Base-by-base conservation (phyloP, 2,113 vertebrate species). In the Apteryx mantelli region DNA sequence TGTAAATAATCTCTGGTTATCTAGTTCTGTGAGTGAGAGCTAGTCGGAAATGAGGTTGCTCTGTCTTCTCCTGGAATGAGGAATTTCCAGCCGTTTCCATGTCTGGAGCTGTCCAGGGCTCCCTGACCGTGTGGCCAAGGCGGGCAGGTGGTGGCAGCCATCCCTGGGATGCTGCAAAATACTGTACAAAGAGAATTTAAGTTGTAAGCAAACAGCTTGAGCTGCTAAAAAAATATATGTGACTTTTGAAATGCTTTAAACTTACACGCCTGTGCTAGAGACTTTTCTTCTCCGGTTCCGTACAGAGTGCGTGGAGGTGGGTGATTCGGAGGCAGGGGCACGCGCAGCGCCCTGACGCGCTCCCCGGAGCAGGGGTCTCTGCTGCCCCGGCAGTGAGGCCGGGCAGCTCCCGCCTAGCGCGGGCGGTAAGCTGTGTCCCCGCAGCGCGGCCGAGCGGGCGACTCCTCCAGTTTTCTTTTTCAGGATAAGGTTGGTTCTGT, bases 401-500 rank as follows among this genome's bases (percentile, higher is more conserved):
- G 60, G 32, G 52, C 22, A 60, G 4, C 22, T 75, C 22, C n/a
- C 8, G 83, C 16, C 19, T 24, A 26, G 8, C 22, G 81, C 38
- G n/a, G 69, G n/a, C 53, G 58, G 8, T 40, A 20, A 87, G 25
- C 25, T 13, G 1, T 11, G 19, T 24, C 26, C 5, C 13, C 66
- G 8, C 7, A 34, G 1, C 34, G 60, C 58, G 21, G 13, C 61
- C 11, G 3, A 9, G 21, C 6, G 1, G 1, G 3, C 7, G 6
- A 34, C 44, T 52, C 12, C 70, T 48, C 64, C 28, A 34, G 46
- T 66, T 90, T 80, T 55, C 6, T 36, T 87, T 90, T 60, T 74
- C 14, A 5, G 11, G 8, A 4, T 69, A 1, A 71, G 42, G 9
- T 46, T 64, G 24, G 4, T 77, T 86, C n/a, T 66, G 15, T 36